phyloP scores from a whole-genome alignment of 2,797 vertebrate genomes.

The Lithobates pipiens region DNA sequence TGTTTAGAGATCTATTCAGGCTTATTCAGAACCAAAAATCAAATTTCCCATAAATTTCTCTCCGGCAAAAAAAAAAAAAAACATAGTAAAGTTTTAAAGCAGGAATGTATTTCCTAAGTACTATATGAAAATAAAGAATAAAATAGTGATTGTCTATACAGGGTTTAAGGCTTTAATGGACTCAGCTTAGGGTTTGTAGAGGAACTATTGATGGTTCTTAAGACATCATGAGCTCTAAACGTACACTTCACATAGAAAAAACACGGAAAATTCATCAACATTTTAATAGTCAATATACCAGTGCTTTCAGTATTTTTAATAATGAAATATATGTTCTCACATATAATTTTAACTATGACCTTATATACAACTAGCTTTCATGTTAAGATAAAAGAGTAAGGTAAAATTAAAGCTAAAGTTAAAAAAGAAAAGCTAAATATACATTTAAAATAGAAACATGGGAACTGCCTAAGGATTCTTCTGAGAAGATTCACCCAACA shows the following conservation, averaged over 20 bases:
- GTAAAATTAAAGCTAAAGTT: too few species aligned
- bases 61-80: conserved; percentile 18
- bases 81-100: conserved; percentile 22
- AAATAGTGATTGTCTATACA: neutral
- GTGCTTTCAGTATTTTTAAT: too few species aligned
- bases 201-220: neutral
- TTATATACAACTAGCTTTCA: too few species aligned
- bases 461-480: too few species aligned
- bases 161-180: conserved; percentile 2
- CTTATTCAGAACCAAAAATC: conserved; percentile 7
- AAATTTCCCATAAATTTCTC: conserved; percentile 6
- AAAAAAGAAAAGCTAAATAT: too few species aligned
- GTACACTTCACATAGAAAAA: neutral
- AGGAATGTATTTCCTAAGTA: conserved; percentile 17
- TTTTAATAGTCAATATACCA: neutral
- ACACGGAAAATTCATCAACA: neutral
- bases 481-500: too few species aligned
- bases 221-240: neutral
- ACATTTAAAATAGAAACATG: too few species aligned
- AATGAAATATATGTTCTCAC: too few species aligned
- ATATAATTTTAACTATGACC: too few species aligned
- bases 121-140: conserved; percentile 5
- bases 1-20: conserved; percentile 7
- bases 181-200: neutral
- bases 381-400: too few species aligned